Evolutionary conservation across 2,888 invertebrate genomes (phyloP).

Genomic region (Temnothorax ravouxi): DNA sequence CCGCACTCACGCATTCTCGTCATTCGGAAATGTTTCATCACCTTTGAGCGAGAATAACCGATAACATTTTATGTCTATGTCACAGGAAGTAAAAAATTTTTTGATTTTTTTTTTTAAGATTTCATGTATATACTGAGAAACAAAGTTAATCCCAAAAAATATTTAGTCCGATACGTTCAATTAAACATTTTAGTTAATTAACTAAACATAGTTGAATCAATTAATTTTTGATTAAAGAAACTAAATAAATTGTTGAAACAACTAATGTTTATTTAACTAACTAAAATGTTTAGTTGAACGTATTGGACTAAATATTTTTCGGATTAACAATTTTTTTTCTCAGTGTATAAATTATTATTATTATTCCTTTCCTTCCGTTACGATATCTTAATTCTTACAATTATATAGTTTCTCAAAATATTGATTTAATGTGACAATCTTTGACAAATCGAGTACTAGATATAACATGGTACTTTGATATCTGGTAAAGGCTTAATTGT

Average conservation of each 20-base stretch:
- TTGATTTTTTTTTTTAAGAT: not conserved
- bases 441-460: constrained; percentile 5
- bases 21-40: not conserved
- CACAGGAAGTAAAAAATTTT: not conserved
- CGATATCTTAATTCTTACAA: not conserved
- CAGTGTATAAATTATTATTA: constrained; percentile 11
- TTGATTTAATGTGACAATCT: constrained; percentile 15
- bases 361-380: not conserved
- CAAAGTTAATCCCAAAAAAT: too few relatives aligned
- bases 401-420: constrained; percentile 14
- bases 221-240: too few relatives aligned
- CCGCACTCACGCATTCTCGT: constrained; percentile 14
- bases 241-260: too few relatives aligned
- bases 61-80: not conserved
- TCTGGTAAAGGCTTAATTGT: constrained; percentile 13
- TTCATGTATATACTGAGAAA: not conserved
- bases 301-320: too few relatives aligned
- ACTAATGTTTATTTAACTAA: too few relatives aligned
- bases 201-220: too few relatives aligned
- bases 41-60: not conserved
- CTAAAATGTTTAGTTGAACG: too few relatives aligned
- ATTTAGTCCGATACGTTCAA: too few relatives aligned
- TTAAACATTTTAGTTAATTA: too few relatives aligned
- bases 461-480: constrained; percentile 12
- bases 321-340: too few relatives aligned